phyloP scores from a whole-genome alignment of 2,797 vertebrate genomes.

The Morelia viridis region DNA sequence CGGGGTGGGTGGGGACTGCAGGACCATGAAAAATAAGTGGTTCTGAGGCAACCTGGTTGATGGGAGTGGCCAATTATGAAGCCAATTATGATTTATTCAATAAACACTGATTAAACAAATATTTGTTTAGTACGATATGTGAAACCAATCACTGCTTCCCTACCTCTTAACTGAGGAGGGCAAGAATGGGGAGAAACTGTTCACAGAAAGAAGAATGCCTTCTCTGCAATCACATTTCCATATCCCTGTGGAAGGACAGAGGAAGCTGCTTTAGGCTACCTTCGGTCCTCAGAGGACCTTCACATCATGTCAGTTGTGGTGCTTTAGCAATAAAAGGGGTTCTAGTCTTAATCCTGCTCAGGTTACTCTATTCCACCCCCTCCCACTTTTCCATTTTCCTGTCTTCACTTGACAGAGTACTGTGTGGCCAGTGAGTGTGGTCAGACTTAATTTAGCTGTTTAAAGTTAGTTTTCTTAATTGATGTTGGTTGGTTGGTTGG shows the following conservation, averaged over 20 bases:
- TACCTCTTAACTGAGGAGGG: not conserved
- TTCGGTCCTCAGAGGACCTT: not conserved
- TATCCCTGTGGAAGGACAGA: not conserved
- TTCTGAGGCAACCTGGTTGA: not conserved
- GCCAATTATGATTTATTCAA: not conserved
- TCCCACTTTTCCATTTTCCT: too few relatives aligned
- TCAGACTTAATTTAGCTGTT: not conserved
- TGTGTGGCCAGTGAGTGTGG: not conserved
- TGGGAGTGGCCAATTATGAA: not conserved
- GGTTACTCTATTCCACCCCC: not conserved
- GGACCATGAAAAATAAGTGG: not conserved
- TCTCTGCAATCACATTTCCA: not conserved
- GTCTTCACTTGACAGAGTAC: not conserved
- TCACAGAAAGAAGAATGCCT: not conserved
- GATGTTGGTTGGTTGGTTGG: not conserved
- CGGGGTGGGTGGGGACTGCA: not conserved
- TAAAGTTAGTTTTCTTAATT: not conserved
- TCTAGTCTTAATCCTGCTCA: too few relatives aligned
- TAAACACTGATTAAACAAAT: not conserved
- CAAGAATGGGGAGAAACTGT: not conserved
- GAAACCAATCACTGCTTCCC: not conserved
- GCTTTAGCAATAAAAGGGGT: not conserved
- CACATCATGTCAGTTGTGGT: not conserved
- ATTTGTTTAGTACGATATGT: not conserved
- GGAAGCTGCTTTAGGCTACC: too few relatives aligned